Conservation (phyloP, 2,113 vertebrate genomes). For the Xenopus borealis region DNA sequence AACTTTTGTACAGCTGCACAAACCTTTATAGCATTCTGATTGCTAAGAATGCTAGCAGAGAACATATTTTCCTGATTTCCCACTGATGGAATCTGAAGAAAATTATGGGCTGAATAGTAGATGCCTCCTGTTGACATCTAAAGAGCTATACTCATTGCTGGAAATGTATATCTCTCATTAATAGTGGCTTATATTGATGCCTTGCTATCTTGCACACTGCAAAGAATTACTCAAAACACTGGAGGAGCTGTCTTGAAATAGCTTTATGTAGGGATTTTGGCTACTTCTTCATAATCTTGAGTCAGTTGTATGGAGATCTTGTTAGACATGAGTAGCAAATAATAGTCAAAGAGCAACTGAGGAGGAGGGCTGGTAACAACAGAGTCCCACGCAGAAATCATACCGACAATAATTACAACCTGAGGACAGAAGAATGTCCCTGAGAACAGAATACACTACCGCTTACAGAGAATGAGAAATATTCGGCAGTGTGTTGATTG, state of each 20-base stretch:
- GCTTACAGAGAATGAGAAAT: too few species aligned
- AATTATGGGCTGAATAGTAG: neutral
- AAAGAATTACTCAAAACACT: too few species aligned
- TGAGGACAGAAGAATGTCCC: neutral
- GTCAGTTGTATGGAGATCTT: neutral
- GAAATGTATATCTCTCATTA: too few species aligned
- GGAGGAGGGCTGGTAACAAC: neutral
- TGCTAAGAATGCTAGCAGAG: neutral
- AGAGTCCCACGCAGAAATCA: constrained; percentile 17
- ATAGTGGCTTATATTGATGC: too few species aligned
- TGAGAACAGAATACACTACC: too few species aligned
- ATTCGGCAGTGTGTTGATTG: too few species aligned
- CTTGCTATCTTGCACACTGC: too few species aligned
- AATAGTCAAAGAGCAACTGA: constrained; percentile 16
- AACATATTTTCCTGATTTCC: neutral
- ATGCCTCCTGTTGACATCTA: neutral
- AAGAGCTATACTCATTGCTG: too few species aligned
- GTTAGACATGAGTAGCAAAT: neutral
- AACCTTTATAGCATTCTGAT: constrained; percentile 1
- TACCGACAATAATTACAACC: constrained; percentile 20
- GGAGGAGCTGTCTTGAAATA: too few species aligned
- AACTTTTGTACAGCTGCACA: neutral
- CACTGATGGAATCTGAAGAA: neutral
- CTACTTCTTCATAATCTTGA: neutral
- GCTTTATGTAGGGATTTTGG: too few species aligned